Evolutionary conservation across 2,888 invertebrate genomes (phyloP), one percentile per base, ranked within the genome.

Genomic region (Blastobasis lacticolella): DNA sequence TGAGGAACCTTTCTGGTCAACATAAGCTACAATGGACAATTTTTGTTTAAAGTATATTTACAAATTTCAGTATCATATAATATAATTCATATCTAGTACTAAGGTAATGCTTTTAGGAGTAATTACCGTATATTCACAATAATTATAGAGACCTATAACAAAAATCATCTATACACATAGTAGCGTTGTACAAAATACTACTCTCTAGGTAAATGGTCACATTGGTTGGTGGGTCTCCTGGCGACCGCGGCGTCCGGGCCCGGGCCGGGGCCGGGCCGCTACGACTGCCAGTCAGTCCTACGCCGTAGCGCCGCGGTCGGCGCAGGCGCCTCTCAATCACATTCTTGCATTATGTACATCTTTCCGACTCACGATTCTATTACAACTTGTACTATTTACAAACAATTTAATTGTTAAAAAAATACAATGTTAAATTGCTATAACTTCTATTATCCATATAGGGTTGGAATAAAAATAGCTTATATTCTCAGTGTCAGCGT

Each of bases 1-100:
- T 82, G 87, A 88, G 88, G 88, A 89, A 89, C 89, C 88, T 75
- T 82, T 83, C 75, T 82, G 86, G 88, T 88, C 85, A 85, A 87
- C 87, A 86, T 88, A 88, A 89, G 88, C 88, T 89, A 88, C 78
- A 83, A 76, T 83, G 87, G 85, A 86, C 88, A 80, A 78, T 62
- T 71, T 83, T 78, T 84, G 86, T 85, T 81, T 76, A 86, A 78
- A 86, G 71, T 88, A 87, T 87, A 88, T 87, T 86, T 88, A 87
- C 88, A 88, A 69, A 69, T 79, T 74, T 85, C 81, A 78, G 80
- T 84, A 85, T 78, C 70, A 73, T 79, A 81, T 78, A 74, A 75
- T 74, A 78, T 76, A 78, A 73, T 82, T 81, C 78, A 83, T 82
- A 83, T 74, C 73, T 83, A 86, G 70, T 65, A 72, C 78, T 80